These are phyloP conservation scores for Apogon talboti DNA, from an alignment of 2,797 vertebrate species.

Conservation along the genomic window DNA sequence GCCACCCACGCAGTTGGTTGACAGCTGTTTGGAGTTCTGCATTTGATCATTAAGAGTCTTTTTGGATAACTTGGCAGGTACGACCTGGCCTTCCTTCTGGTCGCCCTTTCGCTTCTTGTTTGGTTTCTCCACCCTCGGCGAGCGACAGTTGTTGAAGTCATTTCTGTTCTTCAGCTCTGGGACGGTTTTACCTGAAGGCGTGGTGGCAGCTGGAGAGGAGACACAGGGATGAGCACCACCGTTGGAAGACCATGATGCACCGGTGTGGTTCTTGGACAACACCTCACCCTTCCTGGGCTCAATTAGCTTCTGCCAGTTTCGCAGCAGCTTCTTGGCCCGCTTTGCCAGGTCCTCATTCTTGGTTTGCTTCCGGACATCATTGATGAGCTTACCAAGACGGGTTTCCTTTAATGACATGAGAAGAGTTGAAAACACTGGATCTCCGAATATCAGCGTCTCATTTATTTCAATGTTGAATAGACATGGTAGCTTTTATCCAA, in stretches of 20 bases:
- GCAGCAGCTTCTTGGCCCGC: constrained; percentile 92
- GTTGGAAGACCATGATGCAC: constrained; percentile 83
- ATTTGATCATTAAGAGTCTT: constrained; percentile 78
- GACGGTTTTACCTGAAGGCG: constrained; percentile 75
- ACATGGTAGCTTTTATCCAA: not conserved
- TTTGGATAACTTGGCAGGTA: constrained; percentile 86
- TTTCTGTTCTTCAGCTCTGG: constrained; percentile 89
- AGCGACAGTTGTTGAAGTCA: constrained; percentile 88
- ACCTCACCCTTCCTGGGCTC: constrained; percentile 87
- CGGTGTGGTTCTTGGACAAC: constrained; percentile 82
- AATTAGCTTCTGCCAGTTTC: constrained; percentile 94
- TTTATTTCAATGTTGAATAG: not conserved
- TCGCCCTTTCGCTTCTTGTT: constrained; percentile 86
- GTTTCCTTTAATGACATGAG: constrained; percentile 87
- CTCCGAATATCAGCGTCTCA: not conserved
- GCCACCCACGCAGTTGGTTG: constrained; percentile 84
- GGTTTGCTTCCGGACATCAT: constrained; percentile 94
- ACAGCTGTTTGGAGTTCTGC: constrained; percentile 85
- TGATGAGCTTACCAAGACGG: constrained; percentile 94
- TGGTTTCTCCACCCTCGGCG: constrained; percentile 82
- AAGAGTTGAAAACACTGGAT: not conserved
- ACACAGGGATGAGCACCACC: constrained; percentile 82
- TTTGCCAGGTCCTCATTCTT: constrained; percentile 94
- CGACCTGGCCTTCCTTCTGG: constrained; percentile 82
- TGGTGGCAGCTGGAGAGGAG: constrained; percentile 63